These are phyloP conservation scores for Amazonetta brasiliensis DNA, from an alignment of 2,797 vertebrate species.

Conservation along the genomic window DNA sequence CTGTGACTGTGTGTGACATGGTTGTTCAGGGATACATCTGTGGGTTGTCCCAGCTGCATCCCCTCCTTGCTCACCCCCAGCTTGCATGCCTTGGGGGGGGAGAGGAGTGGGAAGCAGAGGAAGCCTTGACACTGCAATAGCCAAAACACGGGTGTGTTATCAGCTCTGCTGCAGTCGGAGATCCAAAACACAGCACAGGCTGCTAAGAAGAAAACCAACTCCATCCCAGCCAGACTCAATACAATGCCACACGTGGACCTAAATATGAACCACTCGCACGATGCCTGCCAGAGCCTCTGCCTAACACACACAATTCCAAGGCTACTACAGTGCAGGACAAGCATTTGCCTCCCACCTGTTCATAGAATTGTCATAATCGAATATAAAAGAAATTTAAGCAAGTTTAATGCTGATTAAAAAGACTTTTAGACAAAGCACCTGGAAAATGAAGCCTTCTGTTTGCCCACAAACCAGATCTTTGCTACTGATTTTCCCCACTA, in stretches of 20 bases:
- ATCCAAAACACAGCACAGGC: neutral
- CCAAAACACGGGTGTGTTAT: neutral
- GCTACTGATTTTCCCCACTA: too few species aligned
- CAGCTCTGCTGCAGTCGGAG: neutral
- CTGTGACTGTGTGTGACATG: too few species aligned
- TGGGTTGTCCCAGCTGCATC: too few species aligned
- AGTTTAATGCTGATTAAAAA: neutral
- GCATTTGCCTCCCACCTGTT: neutral
- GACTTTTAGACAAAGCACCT: too few species aligned
- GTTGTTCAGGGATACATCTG: neutral
- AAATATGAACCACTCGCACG: neutral
- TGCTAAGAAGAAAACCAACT: neutral
- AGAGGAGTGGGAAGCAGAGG: neutral
- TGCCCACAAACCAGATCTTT: neutral
- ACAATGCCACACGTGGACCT: neutral
- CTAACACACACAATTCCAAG: accelerated
- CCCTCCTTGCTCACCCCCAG: neutral
- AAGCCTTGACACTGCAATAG: neutral
- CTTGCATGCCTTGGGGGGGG: neutral
- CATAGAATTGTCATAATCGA: neutral
- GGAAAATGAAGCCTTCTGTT: neutral
- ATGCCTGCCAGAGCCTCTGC: neutral
- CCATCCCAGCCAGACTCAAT: neutral
- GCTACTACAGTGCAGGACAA: neutral
- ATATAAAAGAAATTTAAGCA: neutral